phyloP scores from a whole-genome alignment of 2,888 invertebrate species.

The Muscina levida region DNA sequence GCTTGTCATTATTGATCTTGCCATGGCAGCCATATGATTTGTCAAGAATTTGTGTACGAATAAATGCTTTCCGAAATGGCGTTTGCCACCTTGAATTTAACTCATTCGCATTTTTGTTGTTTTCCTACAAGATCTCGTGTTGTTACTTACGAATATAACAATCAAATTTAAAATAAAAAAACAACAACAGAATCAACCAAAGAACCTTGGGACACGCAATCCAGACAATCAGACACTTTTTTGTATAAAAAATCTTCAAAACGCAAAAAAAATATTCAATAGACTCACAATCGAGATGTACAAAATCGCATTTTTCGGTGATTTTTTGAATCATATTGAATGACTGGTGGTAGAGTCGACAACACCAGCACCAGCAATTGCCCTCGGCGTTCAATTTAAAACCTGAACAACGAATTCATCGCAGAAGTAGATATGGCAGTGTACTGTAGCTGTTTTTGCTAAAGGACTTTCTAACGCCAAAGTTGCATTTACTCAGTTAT shows the following conservation, averaged over 20 bases:
- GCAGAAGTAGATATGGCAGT: no score
- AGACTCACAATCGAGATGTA: neutral
- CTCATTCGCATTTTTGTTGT: conserved; percentile 4
- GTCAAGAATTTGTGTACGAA: neutral
- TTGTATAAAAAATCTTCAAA: conserved; percentile 34
- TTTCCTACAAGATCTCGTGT: conserved; percentile 20
- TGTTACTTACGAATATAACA: conserved; percentile 43
- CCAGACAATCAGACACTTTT: conserved; percentile 37
- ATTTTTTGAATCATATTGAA: neutral
- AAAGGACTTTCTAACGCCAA: conserved; percentile 12
- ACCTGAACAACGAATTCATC: neutral
- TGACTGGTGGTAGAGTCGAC: neutral
- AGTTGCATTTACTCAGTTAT: neutral
- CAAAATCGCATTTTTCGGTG: conserved; percentile 21
- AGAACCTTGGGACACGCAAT: conserved; percentile 64
- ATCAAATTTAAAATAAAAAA: conserved; percentile 41
- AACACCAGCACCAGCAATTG: neutral
- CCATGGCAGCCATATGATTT: neutral
- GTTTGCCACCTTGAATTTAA: conserved; percentile 53
- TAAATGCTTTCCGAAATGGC: conserved; percentile 28
- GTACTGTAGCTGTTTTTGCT: neutral
- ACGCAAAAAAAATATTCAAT: no score
- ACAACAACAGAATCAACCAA: conserved; percentile 32
- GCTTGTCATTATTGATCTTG: no score
- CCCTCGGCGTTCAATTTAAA: neutral